Evolutionary conservation across 2,113 vertebrate species (phyloP), one percentile per base, ranked within the genome.

Genomic region (Hippocampus guttulatus): DNA sequence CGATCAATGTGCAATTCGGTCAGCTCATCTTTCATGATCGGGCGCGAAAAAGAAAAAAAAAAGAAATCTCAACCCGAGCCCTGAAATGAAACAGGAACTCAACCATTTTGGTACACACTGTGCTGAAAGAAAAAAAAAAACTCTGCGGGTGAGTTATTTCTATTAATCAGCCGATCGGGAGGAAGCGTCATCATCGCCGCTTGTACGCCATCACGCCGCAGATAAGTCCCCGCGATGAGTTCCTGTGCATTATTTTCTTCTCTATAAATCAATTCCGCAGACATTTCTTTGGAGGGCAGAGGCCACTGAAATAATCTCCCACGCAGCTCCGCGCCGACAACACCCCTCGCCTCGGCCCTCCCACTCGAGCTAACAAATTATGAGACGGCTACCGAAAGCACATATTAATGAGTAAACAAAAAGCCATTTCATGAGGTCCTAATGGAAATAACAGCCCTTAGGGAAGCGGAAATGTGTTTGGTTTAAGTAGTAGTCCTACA

Each of bases 361-460:
- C 78, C 66, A 75, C 71, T 75, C 71, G 64, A 33, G 52, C 55
- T 67, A 75, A 78, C 69, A 79, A 77, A 85, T 84, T 76, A 82
- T 64, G 75, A 61, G 70, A 15, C 49, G 60, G 79, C 75, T n/a
- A 75, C 43, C 47, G 74, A 83, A 77, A 75, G 52, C 67, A 81
- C 82, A 78, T 75, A 76, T 77, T 77, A 84, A 88, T 75, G 77
- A 88, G 79, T 71, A 80, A 84, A 84, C 79, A 74, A 81, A 82
- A 83, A 78, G 63, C 49, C 23, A 73, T 81, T 81, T 84, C 57
- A 81, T 72, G 74, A 80, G 68, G 68, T 67, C 71, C 70, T 84
- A 83, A 83, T 85, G 80, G 78, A 58, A 75, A 79, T 85, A 84
- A 76, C 64, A 70, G 65, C 73, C 80, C 71, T 66, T 5, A 16